Base-by-base conservation (phyloP, 2,797 vertebrate species). In the Neomorphus geoffroyi region DNA sequence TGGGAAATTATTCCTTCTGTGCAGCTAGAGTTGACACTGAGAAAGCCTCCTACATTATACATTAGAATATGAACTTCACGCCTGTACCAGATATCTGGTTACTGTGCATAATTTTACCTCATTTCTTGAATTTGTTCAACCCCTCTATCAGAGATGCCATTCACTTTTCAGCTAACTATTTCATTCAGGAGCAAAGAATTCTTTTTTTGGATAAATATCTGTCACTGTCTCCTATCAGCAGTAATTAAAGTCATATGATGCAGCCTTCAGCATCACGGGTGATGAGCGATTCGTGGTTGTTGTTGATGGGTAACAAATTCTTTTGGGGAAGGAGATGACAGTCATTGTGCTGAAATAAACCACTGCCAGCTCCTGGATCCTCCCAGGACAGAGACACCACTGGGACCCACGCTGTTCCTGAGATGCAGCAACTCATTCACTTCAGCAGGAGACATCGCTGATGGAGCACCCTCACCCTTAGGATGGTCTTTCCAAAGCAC, bases 121-220 rank as follows among this genome's bases (percentile, higher is more conserved):
- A 79, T n/a, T 13, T 24, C 67, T 57, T 79, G 58, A 6, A 6
- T 78, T 48, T 43, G 57, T 60, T 12, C 77, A 33, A 33, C 32
- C 69, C 51, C 62, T 62, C 57, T 79, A 41, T 84, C 93, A 53
- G 50, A 90, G 77, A 27, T 94, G 92, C 77, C 88, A 72, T 86
- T 91, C 88, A 75, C 26, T 61, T 60, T 65, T 56, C 93, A 92
- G 82, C 51, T 58, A 10, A 93, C 75, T 81, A 48, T 45, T 81
- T 77, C 67, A 62, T 94, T 86, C 66, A 50, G 86, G 58, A 91
- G 73, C 58, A 41, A 4, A 2, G 62, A n/a, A 16, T 62, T 81
- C 62, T 58, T 94, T 92, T 95, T 77, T 69, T 57, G 82, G 82
- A 45, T 79, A 78, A 88, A 65, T 35, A 60, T 72, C 92, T 94